phyloP scores from a whole-genome alignment of 2,797 vertebrate species.

The Siniperca scherzeri region DNA sequence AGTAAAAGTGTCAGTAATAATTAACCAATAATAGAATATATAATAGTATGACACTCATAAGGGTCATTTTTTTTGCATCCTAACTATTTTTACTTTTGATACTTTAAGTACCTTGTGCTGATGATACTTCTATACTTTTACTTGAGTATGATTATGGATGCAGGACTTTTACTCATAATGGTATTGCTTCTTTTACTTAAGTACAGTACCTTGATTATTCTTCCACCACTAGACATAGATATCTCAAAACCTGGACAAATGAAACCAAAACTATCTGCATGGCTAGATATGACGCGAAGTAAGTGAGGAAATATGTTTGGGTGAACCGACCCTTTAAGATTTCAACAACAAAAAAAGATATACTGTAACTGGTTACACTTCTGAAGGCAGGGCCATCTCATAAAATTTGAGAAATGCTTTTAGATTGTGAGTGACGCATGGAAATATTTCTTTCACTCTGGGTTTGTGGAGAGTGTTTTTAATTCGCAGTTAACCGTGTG shows the following conservation, averaged over 20 bases:
- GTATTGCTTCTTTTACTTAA: conserved; percentile 1
- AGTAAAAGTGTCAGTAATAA: neutral
- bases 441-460: conserved; percentile 71
- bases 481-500: conserved; percentile 73
- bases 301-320: neutral
- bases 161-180: neutral
- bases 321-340: conserved; percentile 14
- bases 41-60: neutral
- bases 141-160: neutral
- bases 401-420: conserved; percentile 72
- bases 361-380: conserved; percentile 29
- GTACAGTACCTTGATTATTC: neutral
- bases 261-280: neutral
- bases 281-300: neutral
- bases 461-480: conserved; percentile 75
- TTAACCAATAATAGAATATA: neutral
- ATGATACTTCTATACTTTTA: neutral
- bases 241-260: neutral
- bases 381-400: conserved; percentile 41
- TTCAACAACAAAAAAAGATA: conserved; percentile 11
- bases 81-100: neutral
- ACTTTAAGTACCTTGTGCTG: neutral
- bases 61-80: neutral
- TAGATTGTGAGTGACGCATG: conserved; percentile 65
- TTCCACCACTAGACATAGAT: neutral